These are phyloP conservation scores for Haemorhous mexicanus DNA, from an alignment of 2,113 vertebrate species.

Conservation along the genomic window DNA sequence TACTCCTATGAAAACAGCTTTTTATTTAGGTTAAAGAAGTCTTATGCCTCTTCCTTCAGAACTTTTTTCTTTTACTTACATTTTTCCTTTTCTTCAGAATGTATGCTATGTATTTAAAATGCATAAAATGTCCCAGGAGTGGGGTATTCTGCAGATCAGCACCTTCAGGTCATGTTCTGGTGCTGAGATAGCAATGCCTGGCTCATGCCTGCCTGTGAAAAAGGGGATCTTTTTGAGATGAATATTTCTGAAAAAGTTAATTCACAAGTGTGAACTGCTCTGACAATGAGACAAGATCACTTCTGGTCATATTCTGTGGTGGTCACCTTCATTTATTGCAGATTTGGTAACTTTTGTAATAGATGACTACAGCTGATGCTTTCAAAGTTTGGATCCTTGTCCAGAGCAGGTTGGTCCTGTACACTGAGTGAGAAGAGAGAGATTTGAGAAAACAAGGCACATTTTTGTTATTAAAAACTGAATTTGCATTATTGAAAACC, in stretches of 20 bases:
- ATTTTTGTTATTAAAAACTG: background rate
- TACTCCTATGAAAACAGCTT: background rate
- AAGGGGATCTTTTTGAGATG: background rate
- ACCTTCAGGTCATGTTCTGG: background rate
- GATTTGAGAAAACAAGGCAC: background rate
- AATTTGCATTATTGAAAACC: background rate
- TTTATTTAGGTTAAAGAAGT: background rate
- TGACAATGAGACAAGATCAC: rapidly evolving
- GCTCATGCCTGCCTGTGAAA: rapidly evolving
- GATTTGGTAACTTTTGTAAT: background rate
- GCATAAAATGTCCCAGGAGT: background rate
- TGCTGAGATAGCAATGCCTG: background rate
- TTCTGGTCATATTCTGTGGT: background rate
- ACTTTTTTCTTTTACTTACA: background rate
- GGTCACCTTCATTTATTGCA: background rate
- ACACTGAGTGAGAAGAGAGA: background rate
- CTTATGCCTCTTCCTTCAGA: background rate
- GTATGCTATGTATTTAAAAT: background rate
- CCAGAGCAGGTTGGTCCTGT: background rate
- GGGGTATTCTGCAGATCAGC: background rate
- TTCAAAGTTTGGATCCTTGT: background rate
- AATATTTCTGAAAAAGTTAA: background rate
- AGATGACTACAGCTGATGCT: background rate
- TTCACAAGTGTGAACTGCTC: background rate
- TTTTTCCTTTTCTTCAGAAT: background rate